Conservation (phyloP, 2,113 vertebrate species). For the Tenebrosternarchus preto region DNA sequence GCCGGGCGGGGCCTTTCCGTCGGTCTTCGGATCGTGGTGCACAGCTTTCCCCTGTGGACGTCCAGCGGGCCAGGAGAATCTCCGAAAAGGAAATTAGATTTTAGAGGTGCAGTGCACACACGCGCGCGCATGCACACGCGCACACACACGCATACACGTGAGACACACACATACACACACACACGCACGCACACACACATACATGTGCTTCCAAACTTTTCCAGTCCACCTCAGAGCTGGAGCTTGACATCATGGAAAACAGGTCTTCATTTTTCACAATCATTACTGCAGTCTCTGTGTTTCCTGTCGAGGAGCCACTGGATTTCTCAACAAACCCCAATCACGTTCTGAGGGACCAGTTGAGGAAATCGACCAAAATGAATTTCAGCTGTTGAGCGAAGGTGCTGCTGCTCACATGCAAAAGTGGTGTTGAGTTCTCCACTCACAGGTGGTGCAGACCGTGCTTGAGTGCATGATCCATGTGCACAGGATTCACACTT, state of each 20-base stretch:
- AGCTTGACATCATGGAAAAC: slow-evolving; percentile 56
- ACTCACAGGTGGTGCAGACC: too few relatives aligned
- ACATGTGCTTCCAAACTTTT: slow-evolving; percentile 37
- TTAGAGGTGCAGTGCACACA: neutral
- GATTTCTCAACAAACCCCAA: slow-evolving; percentile 48
- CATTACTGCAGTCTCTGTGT: slow-evolving; percentile 45
- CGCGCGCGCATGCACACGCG: neutral
- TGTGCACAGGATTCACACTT: too few relatives aligned
- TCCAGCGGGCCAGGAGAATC: slow-evolving; percentile 38
- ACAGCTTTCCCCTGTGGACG: slow-evolving; percentile 1
- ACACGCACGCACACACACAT: slow-evolving; percentile 30
- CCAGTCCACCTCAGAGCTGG: slow-evolving; percentile 42
- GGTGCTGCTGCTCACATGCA: neutral
- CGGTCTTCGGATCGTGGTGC: neutral
- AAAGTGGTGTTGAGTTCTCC: too few relatives aligned
- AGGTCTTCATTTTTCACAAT: slow-evolving; percentile 56
- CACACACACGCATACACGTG: neutral
- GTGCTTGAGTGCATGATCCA: too few relatives aligned
- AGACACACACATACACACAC: slow-evolving; percentile 5
- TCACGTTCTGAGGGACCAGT: slow-evolving; percentile 22
- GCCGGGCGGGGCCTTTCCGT: neutral
- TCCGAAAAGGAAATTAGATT: slow-evolving; percentile 53
- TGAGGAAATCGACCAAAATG: slow-evolving; percentile 38
- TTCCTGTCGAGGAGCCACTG: slow-evolving; percentile 45
- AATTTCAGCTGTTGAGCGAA: slow-evolving; percentile 40